These are phyloP conservation scores for Chrysomallon squamiferum DNA, from an alignment of 1,140 invertebrate genomes.

Conservation along the genomic window DNA sequence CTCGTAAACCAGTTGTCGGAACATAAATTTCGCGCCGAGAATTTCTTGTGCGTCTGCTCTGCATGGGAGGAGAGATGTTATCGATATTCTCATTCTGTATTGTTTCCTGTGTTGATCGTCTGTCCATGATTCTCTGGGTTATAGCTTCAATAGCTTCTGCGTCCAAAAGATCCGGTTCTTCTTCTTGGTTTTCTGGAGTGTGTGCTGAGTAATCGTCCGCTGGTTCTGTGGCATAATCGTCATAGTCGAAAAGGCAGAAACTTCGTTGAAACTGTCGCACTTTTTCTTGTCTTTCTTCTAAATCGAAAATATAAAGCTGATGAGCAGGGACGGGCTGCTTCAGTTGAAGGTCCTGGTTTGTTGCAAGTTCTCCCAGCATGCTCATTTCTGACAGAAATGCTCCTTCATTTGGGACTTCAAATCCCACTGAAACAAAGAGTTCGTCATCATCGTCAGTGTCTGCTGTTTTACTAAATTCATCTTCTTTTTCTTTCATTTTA, in stretches of 20 bases:
- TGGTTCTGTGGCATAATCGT: not conserved
- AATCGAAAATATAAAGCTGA: conserved; percentile 42
- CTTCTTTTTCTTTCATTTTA: conserved; percentile 47
- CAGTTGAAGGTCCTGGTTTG: conserved; percentile 33
- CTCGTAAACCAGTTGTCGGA: too few species aligned
- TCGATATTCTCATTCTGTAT: too few species aligned
- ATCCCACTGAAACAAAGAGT: conserved; percentile 41
- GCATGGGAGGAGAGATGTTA: too few species aligned
- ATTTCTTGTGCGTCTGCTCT: too few species aligned
- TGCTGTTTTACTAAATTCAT: conserved; percentile 33
- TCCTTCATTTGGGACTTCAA: conserved; percentile 45
- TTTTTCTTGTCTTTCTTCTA: conserved; percentile 31
- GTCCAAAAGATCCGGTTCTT: not conserved
- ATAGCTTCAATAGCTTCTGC: not conserved
- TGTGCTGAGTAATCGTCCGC: too few species aligned
- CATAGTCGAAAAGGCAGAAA: not conserved
- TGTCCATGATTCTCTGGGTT: not conserved
- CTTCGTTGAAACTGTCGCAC: not conserved
- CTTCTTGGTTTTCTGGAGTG: not conserved
- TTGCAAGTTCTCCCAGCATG: conserved; percentile 44
- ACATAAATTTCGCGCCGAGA: too few species aligned
- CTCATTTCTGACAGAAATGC: conserved; percentile 49
- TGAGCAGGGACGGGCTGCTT: conserved; percentile 47
- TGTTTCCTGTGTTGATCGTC: too few species aligned
- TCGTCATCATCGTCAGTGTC: conserved; percentile 44